These are phyloP conservation scores for Labroides dimidiatus DNA, from an alignment of 2,797 vertebrate genomes.

Conservation along the genomic window DNA sequence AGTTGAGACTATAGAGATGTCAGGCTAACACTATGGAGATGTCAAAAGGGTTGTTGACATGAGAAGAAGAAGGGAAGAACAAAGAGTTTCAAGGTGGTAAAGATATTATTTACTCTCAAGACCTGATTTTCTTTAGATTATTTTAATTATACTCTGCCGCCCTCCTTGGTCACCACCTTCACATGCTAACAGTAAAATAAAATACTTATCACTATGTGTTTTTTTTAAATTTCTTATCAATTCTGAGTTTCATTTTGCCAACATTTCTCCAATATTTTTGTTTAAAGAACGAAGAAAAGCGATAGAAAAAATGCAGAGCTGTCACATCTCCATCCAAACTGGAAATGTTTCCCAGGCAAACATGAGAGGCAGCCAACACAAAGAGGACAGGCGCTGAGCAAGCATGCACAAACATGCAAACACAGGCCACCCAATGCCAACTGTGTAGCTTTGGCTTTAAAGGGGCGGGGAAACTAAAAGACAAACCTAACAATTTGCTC, in stretches of 20 bases:
- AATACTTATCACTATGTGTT: too few species aligned
- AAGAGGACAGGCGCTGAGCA: constrained; percentile 48
- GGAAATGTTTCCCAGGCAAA: constrained; percentile 65
- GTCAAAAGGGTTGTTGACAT: constrained; percentile 1
- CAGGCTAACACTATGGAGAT: constrained; percentile 19
- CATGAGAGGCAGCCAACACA: constrained; percentile 44
- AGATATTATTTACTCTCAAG: background rate
- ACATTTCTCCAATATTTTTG: background rate
- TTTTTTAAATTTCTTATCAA: too few species aligned
- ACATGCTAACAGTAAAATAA: background rate
- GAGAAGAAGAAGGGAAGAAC: constrained; percentile 11
- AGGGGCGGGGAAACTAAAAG: constrained; percentile 37
- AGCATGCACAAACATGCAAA: constrained; percentile 68
- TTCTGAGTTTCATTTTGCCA: too few species aligned
- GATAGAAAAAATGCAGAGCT: background rate
- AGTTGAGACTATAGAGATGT: constrained; percentile 17
- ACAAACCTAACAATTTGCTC: constrained; percentile 74
- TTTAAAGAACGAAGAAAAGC: too few species aligned
- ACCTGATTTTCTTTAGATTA: background rate
- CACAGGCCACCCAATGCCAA: constrained; percentile 45
- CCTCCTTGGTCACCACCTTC: background rate
- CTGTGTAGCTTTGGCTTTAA: constrained; percentile 41
- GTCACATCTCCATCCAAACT: constrained; percentile 61
- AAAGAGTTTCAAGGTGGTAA: background rate
- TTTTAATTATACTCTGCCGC: too few species aligned